Percentiles rank a stretch among this genome's conserved stretches.
Evolutionary conservation across 92 coral and sea anemone species (phyloP).

Genomic region (Phymanthus crucifer): DNA sequence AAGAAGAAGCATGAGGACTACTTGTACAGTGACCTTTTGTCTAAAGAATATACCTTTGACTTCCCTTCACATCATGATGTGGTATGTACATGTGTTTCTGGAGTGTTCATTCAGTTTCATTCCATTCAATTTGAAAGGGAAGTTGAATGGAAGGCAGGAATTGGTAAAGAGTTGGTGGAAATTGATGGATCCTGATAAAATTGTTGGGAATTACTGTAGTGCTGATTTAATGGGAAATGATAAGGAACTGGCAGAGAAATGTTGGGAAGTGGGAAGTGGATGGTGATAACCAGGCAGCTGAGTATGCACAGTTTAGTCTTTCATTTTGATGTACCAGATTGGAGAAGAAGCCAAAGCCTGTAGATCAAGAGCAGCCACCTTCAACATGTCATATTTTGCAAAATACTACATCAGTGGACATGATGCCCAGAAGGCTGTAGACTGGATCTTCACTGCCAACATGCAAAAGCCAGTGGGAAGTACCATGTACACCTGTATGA

Average conservation of each 20-base stretch:
- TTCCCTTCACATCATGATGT: slow-evolving; percentile 90
- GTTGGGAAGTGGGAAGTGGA: no score
- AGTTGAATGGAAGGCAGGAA: no score
- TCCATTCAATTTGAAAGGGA: no score
- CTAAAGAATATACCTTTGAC: slow-evolving; percentile 88
- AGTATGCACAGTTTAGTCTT: not conserved
- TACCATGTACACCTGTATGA: slow-evolving; percentile 94
- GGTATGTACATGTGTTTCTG: no score
- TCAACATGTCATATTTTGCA: slow-evolving; percentile 98
- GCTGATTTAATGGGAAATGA: no score
- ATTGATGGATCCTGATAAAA: no score
- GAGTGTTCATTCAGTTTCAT: no score
- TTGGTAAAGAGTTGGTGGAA: no score
- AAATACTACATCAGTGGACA: slow-evolving; percentile 93
- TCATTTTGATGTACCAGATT: slow-evolving; percentile 49
- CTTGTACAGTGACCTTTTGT: slow-evolving; percentile 61
- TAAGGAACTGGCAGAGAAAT: no score
- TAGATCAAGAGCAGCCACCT: slow-evolving; percentile 79
- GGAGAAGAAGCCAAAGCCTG: slow-evolving; percentile 83
- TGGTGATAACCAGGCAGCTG: no score
- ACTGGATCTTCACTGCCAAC: slow-evolving; percentile 95
- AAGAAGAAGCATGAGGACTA: slow-evolving; percentile 66
- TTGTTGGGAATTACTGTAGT: no score
- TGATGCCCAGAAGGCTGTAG: slow-evolving; percentile 94
- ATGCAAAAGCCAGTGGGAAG: slow-evolving; percentile 88